phyloP scores from a whole-genome alignment of 1,140 invertebrate genomes.

The Anadara kagoshimensis region DNA sequence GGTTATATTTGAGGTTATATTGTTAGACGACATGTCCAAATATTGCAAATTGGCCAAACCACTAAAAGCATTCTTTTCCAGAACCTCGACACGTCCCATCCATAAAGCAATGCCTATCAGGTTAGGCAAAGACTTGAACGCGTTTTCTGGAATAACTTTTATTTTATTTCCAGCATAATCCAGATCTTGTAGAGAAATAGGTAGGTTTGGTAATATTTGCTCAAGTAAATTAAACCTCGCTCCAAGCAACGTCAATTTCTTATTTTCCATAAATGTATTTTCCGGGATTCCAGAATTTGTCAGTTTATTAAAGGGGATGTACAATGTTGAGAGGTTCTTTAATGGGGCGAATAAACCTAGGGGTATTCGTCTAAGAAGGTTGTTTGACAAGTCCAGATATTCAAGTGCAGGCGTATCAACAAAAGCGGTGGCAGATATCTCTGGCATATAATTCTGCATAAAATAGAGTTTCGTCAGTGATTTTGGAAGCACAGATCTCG shows the following conservation, averaged over 20 bases:
- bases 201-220: not conserved
- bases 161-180: conserved; percentile 48
- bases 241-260: conserved; percentile 20
- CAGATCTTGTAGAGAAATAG: conserved; percentile 17
- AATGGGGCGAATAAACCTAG: conserved; percentile 28
- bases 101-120: conserved; percentile 33
- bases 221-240: conserved; percentile 27
- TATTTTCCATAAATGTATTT: conserved; percentile 34
- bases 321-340: conserved; percentile 19
- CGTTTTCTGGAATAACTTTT: conserved; percentile 24
- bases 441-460: conserved; percentile 23
- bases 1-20: conserved; percentile 35
- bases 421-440: conserved; percentile 28
- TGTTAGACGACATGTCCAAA: conserved; percentile 33
- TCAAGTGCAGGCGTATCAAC: conserved; percentile 16
- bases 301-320: conserved; percentile 41
- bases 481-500: too few relatives aligned
- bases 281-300: conserved; percentile 28
- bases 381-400: conserved; percentile 32
- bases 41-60: conserved; percentile 29
- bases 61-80: conserved; percentile 47
- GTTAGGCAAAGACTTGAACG: conserved; percentile 25
- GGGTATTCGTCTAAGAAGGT: conserved; percentile 25
- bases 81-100: conserved; percentile 30
- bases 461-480: conserved; percentile 27